Conservation (phyloP, 2,113 vertebrate genomes). For the Scortum barcoo region DNA sequence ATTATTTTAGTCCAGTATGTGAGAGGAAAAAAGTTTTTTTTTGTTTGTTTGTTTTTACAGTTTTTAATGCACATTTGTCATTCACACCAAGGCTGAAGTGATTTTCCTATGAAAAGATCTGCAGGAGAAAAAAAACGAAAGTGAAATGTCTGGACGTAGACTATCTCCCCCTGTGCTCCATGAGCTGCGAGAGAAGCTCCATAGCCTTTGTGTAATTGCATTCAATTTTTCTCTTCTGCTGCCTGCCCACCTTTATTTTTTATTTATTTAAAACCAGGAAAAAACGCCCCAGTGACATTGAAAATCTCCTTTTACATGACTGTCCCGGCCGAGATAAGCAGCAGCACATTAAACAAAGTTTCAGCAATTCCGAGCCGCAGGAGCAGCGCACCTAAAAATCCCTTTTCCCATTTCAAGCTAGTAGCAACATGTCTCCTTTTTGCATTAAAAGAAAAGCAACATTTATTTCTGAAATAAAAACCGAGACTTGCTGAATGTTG, state of each 20-base stretch:
- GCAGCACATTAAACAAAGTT: too few relatives aligned
- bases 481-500: too few relatives aligned
- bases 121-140: background rate
- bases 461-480: too few relatives aligned
- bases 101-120: background rate
- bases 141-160: background rate
- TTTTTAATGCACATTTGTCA: background rate
- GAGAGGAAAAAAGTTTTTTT: background rate
- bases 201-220: background rate
- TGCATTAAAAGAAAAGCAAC: background rate
- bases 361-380: too few relatives aligned
- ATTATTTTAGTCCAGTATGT: background rate
- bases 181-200: background rate
- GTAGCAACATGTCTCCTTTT: too few relatives aligned
- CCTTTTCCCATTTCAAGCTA: too few relatives aligned
- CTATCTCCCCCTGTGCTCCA: background rate
- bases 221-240: background rate
- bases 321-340: too few relatives aligned
- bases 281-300: too few relatives aligned
- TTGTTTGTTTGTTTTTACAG: too few relatives aligned
- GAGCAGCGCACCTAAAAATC: too few relatives aligned
- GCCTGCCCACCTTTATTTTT: background rate
- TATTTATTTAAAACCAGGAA: too few relatives aligned
- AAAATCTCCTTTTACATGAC: too few relatives aligned
- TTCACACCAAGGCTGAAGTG: background rate